Conservation (phyloP, 2,113 vertebrate genomes). For the Epinephelus cyanopodus region DNA sequence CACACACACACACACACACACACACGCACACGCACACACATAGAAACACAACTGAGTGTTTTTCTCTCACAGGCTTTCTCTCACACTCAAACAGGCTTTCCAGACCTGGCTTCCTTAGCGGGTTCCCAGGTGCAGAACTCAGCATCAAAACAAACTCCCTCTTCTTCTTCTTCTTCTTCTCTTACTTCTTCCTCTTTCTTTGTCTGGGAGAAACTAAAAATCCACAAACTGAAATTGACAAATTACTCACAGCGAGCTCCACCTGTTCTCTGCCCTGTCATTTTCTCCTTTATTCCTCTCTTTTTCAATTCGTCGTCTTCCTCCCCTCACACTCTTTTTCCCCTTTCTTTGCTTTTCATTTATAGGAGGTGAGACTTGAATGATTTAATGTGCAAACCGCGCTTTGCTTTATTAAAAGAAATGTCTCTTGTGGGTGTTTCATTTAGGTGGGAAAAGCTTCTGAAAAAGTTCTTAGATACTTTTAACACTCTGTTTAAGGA, state of each 20-base stretch:
- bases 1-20: slow-evolving; percentile 18
- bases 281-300: slow-evolving; percentile 8
- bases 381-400: slow-evolving; percentile 5
- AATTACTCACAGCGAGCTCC: slow-evolving; percentile 45
- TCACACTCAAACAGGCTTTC: slow-evolving; percentile 61
- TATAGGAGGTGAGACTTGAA: slow-evolving; percentile 9
- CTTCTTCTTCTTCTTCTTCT: slow-evolving; percentile 13
- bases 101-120: slow-evolving; percentile 59
- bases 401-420: slow-evolving; percentile 26
- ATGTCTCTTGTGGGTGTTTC: neutral
- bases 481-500: neutral
- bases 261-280: neutral
- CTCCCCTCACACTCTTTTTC: neutral
- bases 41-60: slow-evolving; percentile 33
- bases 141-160: slow-evolving; percentile 60
- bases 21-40: slow-evolving; percentile 7
- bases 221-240: slow-evolving; percentile 57
- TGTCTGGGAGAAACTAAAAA: slow-evolving; percentile 53
- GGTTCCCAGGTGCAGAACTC: slow-evolving; percentile 65
- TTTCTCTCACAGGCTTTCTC: slow-evolving; percentile 44
- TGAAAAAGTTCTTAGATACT: slow-evolving; percentile 2
- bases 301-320: neutral
- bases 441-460: neutral
- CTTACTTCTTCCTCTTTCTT: slow-evolving; percentile 25
- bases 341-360: neutral